Evolutionary conservation across 2,888 invertebrate genomes (phyloP), one percentile per base, ranked within the genome.

Genomic region (Agriotes lineatus): DNA sequence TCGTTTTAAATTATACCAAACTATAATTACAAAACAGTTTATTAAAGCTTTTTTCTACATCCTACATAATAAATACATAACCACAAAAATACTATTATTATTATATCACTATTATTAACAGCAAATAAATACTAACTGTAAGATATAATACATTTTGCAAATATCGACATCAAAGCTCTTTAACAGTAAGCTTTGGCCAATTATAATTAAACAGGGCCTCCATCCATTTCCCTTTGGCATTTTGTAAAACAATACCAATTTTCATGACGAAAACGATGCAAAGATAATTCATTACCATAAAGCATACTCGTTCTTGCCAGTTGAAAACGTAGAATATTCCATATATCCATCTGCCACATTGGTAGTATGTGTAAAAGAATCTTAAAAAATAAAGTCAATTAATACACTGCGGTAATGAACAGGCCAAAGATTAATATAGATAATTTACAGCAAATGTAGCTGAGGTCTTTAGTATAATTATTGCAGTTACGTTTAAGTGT

Each of bases 321-420:
- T 19, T 45, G 22, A 72, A 37, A 19, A 69, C 52, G 10, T 59
- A 61, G n/a, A 72, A 61, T 16, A 70, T 60, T 5, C 50, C 65
- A 48, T 72, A 72, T 5, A 72, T 14, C 72, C 72, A 72, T 50
- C 68, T 68, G 14, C 65, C 66, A 37, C 50, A 59, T 44, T 70
- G 42, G 25, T 71, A 71, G 45, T 71, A 69, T 10, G 70, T 72
- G 30, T 37, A 68, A 16, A 68, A 61, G 44, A 72, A 63, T 4
- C 72, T 72, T 19, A 5, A 70, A 72, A n/a, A 33, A 18, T 48
- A 18, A 37, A 48, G 14, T 9, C 4, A 6, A 30, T 6, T 30
- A 4, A 30, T 30, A 30, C 4, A 30, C 30, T 30, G 30, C 5
- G 4, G 4, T 9, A 30, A 30, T 30, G 9, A 30, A 6, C 9